phyloP scores from a whole-genome alignment of 2,797 vertebrate genomes.

The Amniataba percoides region DNA sequence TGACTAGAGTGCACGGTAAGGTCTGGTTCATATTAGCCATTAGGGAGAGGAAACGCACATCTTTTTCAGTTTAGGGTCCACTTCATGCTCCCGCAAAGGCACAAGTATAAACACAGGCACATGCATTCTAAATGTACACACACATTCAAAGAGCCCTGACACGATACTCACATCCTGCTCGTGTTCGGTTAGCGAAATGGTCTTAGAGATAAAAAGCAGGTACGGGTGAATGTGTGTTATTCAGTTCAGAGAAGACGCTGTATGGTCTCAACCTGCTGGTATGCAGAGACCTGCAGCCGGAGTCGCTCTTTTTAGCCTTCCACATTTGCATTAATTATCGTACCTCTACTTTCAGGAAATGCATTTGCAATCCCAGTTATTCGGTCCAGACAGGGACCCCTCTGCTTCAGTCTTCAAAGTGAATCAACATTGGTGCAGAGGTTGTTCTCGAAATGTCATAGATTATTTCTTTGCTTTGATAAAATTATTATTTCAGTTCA shows the following conservation, averaged over 20 bases:
- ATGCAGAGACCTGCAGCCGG: slow-evolving; percentile 44
- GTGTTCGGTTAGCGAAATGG: slow-evolving; percentile 65
- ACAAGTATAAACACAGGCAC: slow-evolving; percentile 79
- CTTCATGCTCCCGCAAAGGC: slow-evolving; percentile 75
- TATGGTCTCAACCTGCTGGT: slow-evolving; percentile 60
- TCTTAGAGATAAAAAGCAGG: slow-evolving; percentile 71
- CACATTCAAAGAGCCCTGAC: slow-evolving; percentile 69
- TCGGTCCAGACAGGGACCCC: slow-evolving; percentile 45
- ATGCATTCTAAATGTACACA: slow-evolving; percentile 67
- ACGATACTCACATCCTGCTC: slow-evolving; percentile 76
- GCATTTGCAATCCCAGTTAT: slow-evolving; percentile 38
- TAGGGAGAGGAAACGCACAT: slow-evolving; percentile 78
- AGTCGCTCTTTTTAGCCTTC: slow-evolving; percentile 53
- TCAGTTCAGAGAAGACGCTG: slow-evolving; percentile 39
- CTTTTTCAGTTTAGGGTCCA: slow-evolving; percentile 82
- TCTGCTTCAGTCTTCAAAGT: slow-evolving; percentile 14
- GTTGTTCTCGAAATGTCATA: background rate
- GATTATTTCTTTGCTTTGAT: slow-evolving; percentile 4
- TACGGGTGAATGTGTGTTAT: slow-evolving; percentile 53
- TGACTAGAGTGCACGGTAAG: slow-evolving; percentile 67
- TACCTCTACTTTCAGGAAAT: slow-evolving; percentile 52
- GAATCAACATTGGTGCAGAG: background rate
- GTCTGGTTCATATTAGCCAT: slow-evolving; percentile 83
- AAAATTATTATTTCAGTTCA: no score
- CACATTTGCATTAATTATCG: slow-evolving; percentile 71